Evolutionary conservation across 2,113 vertebrate genomes (phyloP).

Genomic region (Bungarus multicinctus): DNA sequence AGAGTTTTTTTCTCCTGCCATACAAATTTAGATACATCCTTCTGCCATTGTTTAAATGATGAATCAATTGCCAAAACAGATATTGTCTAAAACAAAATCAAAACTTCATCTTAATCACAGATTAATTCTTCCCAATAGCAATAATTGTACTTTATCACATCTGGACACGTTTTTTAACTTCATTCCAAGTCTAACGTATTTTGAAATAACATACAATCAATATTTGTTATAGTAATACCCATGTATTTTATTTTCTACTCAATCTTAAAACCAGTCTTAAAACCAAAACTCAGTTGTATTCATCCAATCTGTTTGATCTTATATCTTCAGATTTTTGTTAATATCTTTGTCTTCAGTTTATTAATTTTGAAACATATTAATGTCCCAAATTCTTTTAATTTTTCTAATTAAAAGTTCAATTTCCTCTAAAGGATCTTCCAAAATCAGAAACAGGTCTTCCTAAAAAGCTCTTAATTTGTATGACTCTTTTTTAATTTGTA

Average conservation of each 20-base stretch:
- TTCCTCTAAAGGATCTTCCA: neutral
- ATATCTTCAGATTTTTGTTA: neutral
- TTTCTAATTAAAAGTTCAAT: neutral
- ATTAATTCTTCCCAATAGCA: neutral
- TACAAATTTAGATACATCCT: neutral
- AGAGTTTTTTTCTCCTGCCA: neutral
- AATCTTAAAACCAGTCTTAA: neutral
- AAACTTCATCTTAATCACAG: neutral
- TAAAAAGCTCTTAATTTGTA: neutral
- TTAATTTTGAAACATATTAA: neutral
- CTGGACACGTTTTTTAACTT: neutral
- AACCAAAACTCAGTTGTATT: neutral
- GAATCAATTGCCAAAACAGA: neutral
- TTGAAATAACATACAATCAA: neutral
- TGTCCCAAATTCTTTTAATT: neutral
- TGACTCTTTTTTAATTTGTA: neutral
- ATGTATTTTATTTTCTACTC: neutral
- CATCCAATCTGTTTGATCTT: neutral
- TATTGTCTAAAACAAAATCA: neutral
- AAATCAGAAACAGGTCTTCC: neutral
- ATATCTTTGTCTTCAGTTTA: neutral
- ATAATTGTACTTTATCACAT: neutral
- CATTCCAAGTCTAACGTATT: neutral
- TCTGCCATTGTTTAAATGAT: neutral
- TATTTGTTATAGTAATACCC: neutral